Percentiles rank a stretch among this genome's conserved stretches.
phyloP scores from a whole-genome alignment of 2,888 invertebrate genomes.

The Platycheirus albimanus region DNA sequence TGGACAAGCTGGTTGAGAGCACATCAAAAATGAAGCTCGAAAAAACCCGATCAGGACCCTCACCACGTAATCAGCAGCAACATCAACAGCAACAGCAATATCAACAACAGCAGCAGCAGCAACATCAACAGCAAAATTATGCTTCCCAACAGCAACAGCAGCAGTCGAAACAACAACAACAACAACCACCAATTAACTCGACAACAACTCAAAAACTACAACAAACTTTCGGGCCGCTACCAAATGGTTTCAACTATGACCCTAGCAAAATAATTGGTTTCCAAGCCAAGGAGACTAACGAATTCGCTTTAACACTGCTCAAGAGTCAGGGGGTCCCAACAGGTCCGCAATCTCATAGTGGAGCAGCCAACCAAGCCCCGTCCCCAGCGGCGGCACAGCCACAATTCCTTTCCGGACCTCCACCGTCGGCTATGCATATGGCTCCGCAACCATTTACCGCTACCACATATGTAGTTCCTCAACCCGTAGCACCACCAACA shows the following conservation, averaged over 20 bases:
- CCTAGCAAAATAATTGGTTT: conserved; percentile 83
- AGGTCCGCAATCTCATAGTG: conserved; percentile 69
- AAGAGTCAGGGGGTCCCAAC: conserved; percentile 79
- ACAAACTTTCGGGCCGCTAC: conserved; percentile 74
- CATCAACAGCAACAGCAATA: conserved; percentile 49
- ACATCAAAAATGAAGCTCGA: conserved; percentile 79
- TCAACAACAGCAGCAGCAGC: conserved; percentile 59
- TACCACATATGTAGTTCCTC: conserved; percentile 44
- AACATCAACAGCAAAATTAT: conserved; percentile 75
- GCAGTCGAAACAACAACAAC: conserved; percentile 52
- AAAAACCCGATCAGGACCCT: conserved; percentile 73
- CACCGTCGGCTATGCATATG: conserved; percentile 57
- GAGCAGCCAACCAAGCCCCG: conserved; percentile 14
- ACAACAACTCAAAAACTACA: conserved; percentile 70
- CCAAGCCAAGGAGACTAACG: conserved; percentile 82
- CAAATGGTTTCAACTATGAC: conserved; percentile 81
- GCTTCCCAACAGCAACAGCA: conserved; percentile 68
- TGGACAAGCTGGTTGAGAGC: conserved; percentile 77
- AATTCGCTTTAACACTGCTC: conserved; percentile 81
- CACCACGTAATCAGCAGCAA: conserved; percentile 66
- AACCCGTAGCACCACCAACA: conserved; percentile 83
- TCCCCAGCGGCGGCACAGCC: conserved; percentile 43
- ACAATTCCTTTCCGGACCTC: conserved; percentile 56
- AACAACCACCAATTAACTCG: conserved; percentile 53
- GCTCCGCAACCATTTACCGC: conserved; percentile 49